phyloP scores from a whole-genome alignment of 1,140 invertebrate genomes.

The Drosophila cardini region DNA sequence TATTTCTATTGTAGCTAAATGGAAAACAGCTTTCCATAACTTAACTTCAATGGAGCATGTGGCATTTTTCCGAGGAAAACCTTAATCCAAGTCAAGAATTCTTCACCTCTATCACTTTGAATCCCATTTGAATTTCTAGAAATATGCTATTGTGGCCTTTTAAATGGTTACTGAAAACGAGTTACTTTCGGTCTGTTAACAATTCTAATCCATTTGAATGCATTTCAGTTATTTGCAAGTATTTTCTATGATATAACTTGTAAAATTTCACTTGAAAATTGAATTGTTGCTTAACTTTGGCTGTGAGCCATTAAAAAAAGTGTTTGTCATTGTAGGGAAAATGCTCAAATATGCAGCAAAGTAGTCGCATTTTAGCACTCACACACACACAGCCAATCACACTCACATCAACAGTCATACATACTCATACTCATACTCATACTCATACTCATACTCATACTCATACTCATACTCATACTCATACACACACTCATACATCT shows the following conservation, averaged over 20 bases:
- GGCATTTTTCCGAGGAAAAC: not conserved
- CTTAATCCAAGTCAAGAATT: not conserved
- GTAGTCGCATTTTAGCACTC: not conserved
- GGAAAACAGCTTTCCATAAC: not conserved
- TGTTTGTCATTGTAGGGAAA: slow-evolving; percentile 59
- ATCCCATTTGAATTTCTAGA: not conserved
- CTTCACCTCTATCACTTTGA: not conserved
- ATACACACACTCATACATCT: not conserved
- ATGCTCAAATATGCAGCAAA: slow-evolving; percentile 37
- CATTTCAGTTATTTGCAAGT: not conserved
- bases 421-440: not conserved
- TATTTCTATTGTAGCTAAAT: too few relatives aligned
- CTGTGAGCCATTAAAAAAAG: slow-evolving; percentile 23
- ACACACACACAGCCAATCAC: not conserved
- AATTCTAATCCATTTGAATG: slow-evolving; percentile 11
- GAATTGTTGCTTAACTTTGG: slow-evolving; percentile 35
- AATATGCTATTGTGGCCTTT: not conserved
- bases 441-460: not conserved
- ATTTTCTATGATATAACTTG: slow-evolving; percentile 8
- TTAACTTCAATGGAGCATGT: not conserved
- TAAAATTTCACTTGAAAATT: slow-evolving; percentile 27
- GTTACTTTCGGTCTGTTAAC: not conserved
- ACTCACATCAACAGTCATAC: not conserved
- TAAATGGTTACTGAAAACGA: not conserved
- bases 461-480: not conserved